A percentile compares a stretch with the other conserved stretches of the same genome.
These are phyloP conservation scores for Eulemur mongoz DNA, from an alignment of 2,797 vertebrate genomes.

Conservation along the genomic window DNA sequence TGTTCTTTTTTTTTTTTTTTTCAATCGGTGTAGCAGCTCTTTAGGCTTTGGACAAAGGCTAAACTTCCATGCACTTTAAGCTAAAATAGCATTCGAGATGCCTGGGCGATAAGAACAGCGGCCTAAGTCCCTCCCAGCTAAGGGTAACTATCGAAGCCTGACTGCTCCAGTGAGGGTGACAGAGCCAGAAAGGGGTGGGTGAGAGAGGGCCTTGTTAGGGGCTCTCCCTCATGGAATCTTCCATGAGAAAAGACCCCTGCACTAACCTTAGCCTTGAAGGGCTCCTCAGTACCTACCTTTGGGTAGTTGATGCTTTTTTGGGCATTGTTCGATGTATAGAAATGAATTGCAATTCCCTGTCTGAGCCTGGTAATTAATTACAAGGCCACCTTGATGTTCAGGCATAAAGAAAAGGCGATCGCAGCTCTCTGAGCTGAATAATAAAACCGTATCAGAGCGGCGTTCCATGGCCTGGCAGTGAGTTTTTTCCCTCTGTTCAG, in stretches of 20 bases:
- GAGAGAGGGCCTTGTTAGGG: neutral
- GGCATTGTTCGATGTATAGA: neutral
- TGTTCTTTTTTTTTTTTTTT: neutral
- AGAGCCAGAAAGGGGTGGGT: neutral
- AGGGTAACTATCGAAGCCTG: neutral
- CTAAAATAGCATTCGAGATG: constrained; percentile 64
- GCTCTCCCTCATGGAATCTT: neutral
- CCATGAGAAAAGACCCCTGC: neutral
- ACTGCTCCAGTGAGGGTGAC: neutral
- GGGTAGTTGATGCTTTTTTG: neutral
- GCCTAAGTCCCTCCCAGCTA: neutral
- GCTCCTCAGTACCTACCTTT: rapidly evolving
- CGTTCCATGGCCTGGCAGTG: neutral
- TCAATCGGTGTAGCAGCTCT: constrained; percentile 1
- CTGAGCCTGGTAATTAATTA: neutral
- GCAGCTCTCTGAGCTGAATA: neutral
- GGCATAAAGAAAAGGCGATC: neutral
- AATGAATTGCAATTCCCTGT: neutral
- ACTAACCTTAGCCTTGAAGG: neutral
- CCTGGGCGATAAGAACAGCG: constrained; percentile 23
- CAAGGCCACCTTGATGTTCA: neutral
- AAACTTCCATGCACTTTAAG: constrained; percentile 43
- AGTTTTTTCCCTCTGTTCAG: neutral
- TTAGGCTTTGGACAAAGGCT: constrained; percentile 58
- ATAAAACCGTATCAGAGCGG: neutral